These are phyloP conservation scores for Okapia johnstoni DNA, from an alignment of 2,113 vertebrate genomes.

Conservation along the genomic window DNA sequence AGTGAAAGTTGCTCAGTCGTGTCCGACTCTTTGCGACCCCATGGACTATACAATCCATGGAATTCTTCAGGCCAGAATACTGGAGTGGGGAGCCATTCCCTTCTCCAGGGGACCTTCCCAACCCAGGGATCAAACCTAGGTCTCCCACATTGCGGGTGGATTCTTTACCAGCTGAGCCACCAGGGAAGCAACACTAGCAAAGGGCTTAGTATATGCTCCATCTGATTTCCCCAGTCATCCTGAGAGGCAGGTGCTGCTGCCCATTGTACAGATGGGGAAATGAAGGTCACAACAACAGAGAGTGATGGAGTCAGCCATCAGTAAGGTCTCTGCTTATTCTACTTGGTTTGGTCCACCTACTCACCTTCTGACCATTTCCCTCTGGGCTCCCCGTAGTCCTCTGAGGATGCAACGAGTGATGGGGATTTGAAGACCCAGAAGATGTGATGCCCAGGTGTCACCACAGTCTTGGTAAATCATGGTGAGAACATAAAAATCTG, in stretches of 20 bases:
- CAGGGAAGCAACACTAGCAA: neutral
- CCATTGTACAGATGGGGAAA: neutral
- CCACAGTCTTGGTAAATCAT: neutral
- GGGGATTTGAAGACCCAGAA: neutral
- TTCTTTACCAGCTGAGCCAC: neutral
- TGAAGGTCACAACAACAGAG: neutral
- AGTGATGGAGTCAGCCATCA: neutral
- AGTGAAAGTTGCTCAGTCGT: neutral
- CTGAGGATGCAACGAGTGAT: neutral
- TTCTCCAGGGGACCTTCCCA: neutral
- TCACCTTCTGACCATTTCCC: neutral
- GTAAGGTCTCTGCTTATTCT: neutral
- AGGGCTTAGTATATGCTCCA: accelerated
- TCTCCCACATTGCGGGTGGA: neutral
- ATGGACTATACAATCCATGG: neutral
- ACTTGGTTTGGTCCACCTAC: neutral
- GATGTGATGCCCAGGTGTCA: neutral
- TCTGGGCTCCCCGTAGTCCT: no score
- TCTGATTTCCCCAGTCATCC: neutral
- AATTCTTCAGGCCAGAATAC: neutral
- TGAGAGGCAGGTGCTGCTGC: neutral
- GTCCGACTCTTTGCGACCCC: neutral
- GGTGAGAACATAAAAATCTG: neutral
- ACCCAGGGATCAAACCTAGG: neutral
- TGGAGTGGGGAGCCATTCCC: neutral